Base-by-base conservation (phyloP, 2,797 vertebrate species). In the Cuculus canorus region DNA sequence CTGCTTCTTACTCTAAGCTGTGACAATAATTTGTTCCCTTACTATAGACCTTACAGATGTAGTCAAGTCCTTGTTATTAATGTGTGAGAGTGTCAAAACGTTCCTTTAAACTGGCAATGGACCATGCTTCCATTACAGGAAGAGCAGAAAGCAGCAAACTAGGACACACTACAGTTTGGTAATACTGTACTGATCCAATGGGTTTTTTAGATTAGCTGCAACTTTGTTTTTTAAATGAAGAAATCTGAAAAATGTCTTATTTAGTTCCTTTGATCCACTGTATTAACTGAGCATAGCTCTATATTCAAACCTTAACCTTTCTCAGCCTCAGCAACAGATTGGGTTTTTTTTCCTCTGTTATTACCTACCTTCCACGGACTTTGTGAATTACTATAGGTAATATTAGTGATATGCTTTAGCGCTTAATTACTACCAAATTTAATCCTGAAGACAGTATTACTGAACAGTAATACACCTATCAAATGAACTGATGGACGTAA, bases 401-500 rank as follows among this genome's bases (percentile, higher is more conserved):
- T 50, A 48, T 53, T 30, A 69, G 28, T n/a, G n/a, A 53, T 73
- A 43, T 27, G 65, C 16, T 82, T 69, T 43, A 73, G 71, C 43
- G 52, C 11, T 87, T 53, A 79, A 76, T 73, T 93, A 78, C 21
- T 78, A 63, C 32, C 0, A 1, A 68, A 81, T 71, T 85, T 68
- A 81, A 90, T 48, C 47, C 9, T 61, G 54, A 79, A 81, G 61
- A 43, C 30, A 69, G 17, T 54, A 39, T 47, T 81, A 76, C 37
- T 32, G 27, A 83, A 57, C 19, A 71, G 76, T n/a, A 77, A 81
- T 57, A 82, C 9, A 92, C 4, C 73, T 90, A 63, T 24, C 1
- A 4, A 90, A 92, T 83, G 90, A 95, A 85, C 53, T 59, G 86
- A 96, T 54, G 82, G 73, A 97, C 95, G 61, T 30, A 96, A 97